These are phyloP conservation scores for Cacatua alba DNA, from an alignment of 2,113 vertebrate genomes.

Conservation along the genomic window DNA sequence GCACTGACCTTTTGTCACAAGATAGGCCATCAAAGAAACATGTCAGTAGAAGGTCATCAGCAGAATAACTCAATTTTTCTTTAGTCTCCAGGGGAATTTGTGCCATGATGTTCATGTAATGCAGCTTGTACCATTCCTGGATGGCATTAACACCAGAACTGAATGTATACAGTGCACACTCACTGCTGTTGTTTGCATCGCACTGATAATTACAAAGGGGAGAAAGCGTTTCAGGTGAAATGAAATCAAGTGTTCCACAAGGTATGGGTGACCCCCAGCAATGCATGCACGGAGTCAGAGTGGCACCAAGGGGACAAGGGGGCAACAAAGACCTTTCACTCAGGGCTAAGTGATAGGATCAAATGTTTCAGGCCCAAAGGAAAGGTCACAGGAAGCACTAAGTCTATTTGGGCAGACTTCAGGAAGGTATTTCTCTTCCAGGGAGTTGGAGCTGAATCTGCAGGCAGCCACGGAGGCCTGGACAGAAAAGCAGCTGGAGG, in stretches of 20 bases:
- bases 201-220: slow-evolving; percentile 68
- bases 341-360: not conserved
- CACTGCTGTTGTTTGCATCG: slow-evolving; percentile 64
- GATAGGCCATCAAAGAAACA: slow-evolving; percentile 82
- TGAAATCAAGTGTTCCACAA: not conserved
- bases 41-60: slow-evolving; percentile 78
- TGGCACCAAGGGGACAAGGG: not conserved
- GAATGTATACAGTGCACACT: slow-evolving; percentile 80
- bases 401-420: not conserved
- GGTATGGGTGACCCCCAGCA: not conserved
- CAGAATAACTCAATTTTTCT: slow-evolving; percentile 79
- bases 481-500: not conserved
- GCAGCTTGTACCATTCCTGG: slow-evolving; percentile 85
- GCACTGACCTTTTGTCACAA: slow-evolving; percentile 80
- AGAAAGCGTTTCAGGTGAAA: not conserved
- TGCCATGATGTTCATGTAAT: slow-evolving; percentile 87
- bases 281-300: not conserved
- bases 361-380: not conserved
- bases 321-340: not conserved
- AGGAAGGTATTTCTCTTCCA: not conserved
- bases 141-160: slow-evolving; percentile 82
- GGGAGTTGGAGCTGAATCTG: not conserved
- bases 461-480: not conserved
- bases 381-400: not conserved
- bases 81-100: slow-evolving; percentile 79